phyloP scores from a whole-genome alignment of 2,888 invertebrate genomes.

The Mesorhabditis spiculigera region DNA sequence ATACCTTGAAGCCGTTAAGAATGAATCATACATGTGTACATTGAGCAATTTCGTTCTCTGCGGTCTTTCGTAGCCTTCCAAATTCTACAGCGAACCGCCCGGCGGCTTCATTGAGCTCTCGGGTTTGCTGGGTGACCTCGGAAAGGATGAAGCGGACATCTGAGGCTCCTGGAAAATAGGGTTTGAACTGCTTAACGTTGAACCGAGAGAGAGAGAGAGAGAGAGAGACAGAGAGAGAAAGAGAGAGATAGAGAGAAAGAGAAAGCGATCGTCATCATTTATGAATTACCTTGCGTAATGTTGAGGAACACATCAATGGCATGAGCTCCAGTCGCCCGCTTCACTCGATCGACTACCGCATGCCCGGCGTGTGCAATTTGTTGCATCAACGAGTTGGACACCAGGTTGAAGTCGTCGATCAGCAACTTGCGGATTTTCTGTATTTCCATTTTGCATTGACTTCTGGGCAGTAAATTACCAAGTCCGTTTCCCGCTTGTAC shows the following conservation, averaged over 20 bases:
- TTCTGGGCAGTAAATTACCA: slow-evolving; percentile 22
- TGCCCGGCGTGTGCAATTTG: slow-evolving; percentile 36
- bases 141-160: neutral
- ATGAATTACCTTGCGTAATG: slow-evolving; percentile 29
- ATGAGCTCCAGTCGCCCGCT: slow-evolving; percentile 47
- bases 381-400: slow-evolving; percentile 38
- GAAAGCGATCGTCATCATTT: slow-evolving; percentile 30
- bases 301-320: slow-evolving; percentile 43
- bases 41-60: slow-evolving; percentile 32
- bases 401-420: slow-evolving; percentile 46
- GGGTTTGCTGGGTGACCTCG: neutral
- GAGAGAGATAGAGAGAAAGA: neutral
- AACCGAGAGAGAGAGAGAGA: too few species aligned
- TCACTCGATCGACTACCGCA: slow-evolving; percentile 43
- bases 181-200: too few species aligned
- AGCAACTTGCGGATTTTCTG: slow-evolving; percentile 50
- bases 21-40: slow-evolving; percentile 17
- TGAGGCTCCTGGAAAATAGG: neutral
- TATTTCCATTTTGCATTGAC: slow-evolving; percentile 11
- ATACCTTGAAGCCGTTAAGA: too few species aligned
- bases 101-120: slow-evolving; percentile 2
- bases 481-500: slow-evolving; percentile 51
- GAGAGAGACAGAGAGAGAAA: neutral
- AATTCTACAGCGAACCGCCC: slow-evolving; percentile 24
- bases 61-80: slow-evolving; percentile 34